Evolutionary conservation across 2,113 vertebrate species (phyloP).

Genomic region (Thunnus thynnus): DNA sequence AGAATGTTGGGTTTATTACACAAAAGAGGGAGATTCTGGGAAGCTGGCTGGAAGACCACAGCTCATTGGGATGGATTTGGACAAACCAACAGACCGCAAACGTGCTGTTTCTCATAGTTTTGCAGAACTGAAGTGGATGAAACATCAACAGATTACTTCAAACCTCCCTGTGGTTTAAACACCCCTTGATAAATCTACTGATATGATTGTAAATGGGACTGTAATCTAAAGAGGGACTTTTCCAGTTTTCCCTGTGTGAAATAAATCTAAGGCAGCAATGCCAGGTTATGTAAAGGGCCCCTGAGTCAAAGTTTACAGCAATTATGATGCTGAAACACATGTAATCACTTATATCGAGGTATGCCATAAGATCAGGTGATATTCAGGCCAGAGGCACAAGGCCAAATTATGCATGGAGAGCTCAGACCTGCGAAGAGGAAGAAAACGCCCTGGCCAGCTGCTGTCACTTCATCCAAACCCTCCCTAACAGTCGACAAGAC

Average conservation of each 20-base stretch:
- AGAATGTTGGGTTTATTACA: slow-evolving; percentile 65
- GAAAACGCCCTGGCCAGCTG: slow-evolving; percentile 54
- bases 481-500: slow-evolving; percentile 28
- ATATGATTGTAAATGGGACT: slow-evolving; percentile 41
- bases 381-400: background rate
- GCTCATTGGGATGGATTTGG: slow-evolving; percentile 50
- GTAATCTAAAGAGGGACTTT: slow-evolving; percentile 64
- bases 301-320: background rate
- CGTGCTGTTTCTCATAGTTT: slow-evolving; percentile 38
- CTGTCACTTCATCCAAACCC: slow-evolving; percentile 28
- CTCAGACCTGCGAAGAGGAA: slow-evolving; percentile 35
- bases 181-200: slow-evolving; percentile 48
- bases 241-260: slow-evolving; percentile 37
- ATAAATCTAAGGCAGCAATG: background rate
- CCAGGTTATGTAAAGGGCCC: background rate
- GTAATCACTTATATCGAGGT: background rate
- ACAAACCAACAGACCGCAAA: slow-evolving; percentile 50
- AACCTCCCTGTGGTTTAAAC: slow-evolving; percentile 52
- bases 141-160: slow-evolving; percentile 75
- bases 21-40: slow-evolving; percentile 48
- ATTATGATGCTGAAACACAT: background rate
- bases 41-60: slow-evolving; percentile 64
- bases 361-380: background rate
- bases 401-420: background rate
- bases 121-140: slow-evolving; percentile 50